Evolutionary conservation across 2,797 vertebrate genomes (phyloP).

Genomic region (Chrosomus eos): DNA sequence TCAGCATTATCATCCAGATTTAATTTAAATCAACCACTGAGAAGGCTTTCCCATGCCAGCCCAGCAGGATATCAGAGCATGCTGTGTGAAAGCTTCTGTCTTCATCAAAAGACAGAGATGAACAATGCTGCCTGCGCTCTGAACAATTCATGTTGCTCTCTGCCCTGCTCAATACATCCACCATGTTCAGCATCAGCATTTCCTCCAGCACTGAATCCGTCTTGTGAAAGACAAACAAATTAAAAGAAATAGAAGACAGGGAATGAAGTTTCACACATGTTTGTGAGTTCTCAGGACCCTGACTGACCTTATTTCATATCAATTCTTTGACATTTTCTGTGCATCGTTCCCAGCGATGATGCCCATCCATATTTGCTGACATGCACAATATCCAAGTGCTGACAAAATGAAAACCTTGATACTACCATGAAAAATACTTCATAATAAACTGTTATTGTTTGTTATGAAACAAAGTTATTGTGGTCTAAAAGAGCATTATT

Average conservation of each 20-base stretch:
- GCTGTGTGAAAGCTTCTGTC: constrained; percentile 82
- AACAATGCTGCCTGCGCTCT: constrained; percentile 83
- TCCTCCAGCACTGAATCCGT: constrained; percentile 61
- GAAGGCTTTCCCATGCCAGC: constrained; percentile 77
- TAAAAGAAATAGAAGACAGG: constrained; percentile 52
- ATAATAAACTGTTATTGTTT: neutral
- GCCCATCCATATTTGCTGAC: neutral
- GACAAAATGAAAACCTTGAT: neutral
- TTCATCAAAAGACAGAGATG: constrained; percentile 78
- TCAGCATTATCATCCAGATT: constrained; percentile 74
- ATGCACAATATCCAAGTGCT: neutral
- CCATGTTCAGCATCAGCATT: constrained; percentile 46
- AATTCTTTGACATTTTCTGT: constrained; percentile 40
- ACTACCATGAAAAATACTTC: neutral
- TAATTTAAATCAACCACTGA: constrained; percentile 74
- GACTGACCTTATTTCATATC: constrained; percentile 55
- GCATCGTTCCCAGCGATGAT: constrained; percentile 10
- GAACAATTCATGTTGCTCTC: constrained; percentile 73
- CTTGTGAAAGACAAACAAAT: constrained; percentile 71
- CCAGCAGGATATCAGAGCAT: constrained; percentile 83
- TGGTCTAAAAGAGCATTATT: no score
- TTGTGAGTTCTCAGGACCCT: constrained; percentile 61
- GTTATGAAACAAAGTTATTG: no score
- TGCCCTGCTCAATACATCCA: constrained; percentile 57
- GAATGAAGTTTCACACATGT: constrained; percentile 52